Percentiles rank a stretch among this genome's conserved stretches.
Evolutionary conservation across 2,797 vertebrate genomes (phyloP).

Genomic region (Enteromius viviparus): DNA sequence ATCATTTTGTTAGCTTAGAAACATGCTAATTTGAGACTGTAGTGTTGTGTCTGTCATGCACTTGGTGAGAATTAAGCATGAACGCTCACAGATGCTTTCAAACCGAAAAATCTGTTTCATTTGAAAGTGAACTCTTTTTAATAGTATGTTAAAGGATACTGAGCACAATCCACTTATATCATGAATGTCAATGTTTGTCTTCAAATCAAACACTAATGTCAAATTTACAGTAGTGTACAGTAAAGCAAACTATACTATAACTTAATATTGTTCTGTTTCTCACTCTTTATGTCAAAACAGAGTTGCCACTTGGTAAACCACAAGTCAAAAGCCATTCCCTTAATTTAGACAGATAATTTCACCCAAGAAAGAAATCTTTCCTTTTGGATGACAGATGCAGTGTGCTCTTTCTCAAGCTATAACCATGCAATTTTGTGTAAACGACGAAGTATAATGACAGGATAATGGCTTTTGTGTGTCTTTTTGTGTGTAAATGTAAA

Average conservation of each 20-base stretch:
- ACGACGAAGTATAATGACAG: neutral
- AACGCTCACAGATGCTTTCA: neutral
- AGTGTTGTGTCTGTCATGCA: neutral
- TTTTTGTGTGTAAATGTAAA: neutral
- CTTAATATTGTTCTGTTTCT: neutral
- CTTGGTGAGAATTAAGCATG: neutral
- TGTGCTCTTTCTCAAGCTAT: neutral
- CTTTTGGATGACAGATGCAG: neutral
- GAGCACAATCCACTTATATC: neutral
- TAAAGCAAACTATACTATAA: neutral
- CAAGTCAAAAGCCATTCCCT: neutral
- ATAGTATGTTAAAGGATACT: neutral
- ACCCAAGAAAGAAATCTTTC: neutral
- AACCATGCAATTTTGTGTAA: neutral
- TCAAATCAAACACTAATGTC: neutral
- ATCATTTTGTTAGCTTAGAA: neutral
- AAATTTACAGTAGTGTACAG: neutral
- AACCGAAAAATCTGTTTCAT: neutral
- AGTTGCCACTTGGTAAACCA: neutral
- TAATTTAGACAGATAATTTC: neutral
- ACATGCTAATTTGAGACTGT: neutral
- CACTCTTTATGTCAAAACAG: neutral
- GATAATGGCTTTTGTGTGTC: conserved; percentile 8
- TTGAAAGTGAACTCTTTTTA: neutral
- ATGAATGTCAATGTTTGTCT: neutral